phyloP scores from a whole-genome alignment of 2,113 vertebrate genomes.

The Oceanites oceanicus region DNA sequence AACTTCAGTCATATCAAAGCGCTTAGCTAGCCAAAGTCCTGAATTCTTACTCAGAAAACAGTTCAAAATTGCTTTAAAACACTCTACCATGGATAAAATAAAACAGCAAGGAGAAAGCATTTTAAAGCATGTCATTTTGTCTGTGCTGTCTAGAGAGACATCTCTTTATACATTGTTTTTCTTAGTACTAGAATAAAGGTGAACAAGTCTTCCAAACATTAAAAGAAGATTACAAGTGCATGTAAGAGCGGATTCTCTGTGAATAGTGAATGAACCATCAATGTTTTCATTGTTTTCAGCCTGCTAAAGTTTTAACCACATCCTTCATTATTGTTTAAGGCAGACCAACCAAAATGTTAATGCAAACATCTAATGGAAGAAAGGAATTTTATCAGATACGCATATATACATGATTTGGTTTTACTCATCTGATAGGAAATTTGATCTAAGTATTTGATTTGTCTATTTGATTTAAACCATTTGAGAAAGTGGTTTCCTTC shows the following conservation, averaged over 20 bases:
- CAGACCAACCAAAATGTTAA: not conserved
- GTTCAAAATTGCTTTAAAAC: not conserved
- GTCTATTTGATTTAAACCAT: not conserved
- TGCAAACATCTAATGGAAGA: not conserved
- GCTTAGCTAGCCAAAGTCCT: not conserved
- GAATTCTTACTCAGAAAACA: not conserved
- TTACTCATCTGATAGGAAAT: not conserved
- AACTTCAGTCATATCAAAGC: not conserved
- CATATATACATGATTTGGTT: not conserved
- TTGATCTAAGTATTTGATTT: not conserved
- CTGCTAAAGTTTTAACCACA: not conserved
- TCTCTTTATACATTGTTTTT: not conserved
- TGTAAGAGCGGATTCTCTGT: not conserved
- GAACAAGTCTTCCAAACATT: not conserved
- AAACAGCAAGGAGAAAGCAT: not conserved
- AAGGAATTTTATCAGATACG: not conserved
- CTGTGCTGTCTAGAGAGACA: not conserved
- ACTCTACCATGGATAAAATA: not conserved
- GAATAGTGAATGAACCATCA: not conserved
- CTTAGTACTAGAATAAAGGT: not conserved
- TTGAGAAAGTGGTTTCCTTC: not conserved
- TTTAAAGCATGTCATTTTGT: not conserved
- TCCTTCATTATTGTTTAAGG: not conserved
- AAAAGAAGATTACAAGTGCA: not conserved
- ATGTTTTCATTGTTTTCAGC: conserved; percentile 1